Base-by-base conservation (phyloP, 2,888 invertebrate genomes). In the Ernsta delagoae region DNA sequence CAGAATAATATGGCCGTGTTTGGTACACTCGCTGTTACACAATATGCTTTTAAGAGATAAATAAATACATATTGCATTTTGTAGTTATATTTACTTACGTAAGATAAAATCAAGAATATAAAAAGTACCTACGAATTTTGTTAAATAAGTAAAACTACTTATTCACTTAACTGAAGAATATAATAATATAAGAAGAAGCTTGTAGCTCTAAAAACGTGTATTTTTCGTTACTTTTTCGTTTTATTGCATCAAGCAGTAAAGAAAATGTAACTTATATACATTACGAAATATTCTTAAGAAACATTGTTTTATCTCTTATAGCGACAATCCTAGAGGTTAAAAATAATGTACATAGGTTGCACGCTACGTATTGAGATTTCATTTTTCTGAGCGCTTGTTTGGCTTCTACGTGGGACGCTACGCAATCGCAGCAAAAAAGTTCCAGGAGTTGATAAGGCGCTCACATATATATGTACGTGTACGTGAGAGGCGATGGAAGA, bases 401-500 rank as follows among this genome's bases (percentile, higher is more conserved):
- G 12, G 31, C n/a, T 39, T 24, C 9, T 39, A 5, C 11, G 1
- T 53, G 31, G 5, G 8, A 54, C 54, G 36, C 16, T 50, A 54
- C 16, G 54, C 43, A 64, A 54, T 64, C 62, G 62, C 24, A 50
- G 41, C 41, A 5, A 39, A 54, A 54, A 36, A 60, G 54, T 54
- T 60, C 60, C 66, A 61, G 43, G 43, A 48, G 62, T 69, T 63
- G 62, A 59, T 70, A 59, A 43, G 53, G 39, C 60, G 62, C 45
- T 11, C 59, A 63, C 56, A 70, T 71, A 78, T 80, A 6, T 41
- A 41, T 41, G 41, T 43, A 43, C 11, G 11, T 11, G 7, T 43
- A 43, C 7, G 9, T 6, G 50, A 69, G 68, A 57, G 43, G 16
- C 63, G 59, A 16, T 64, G 78, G 76, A 79, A 82, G 78, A 82